A percentile compares a stretch with the other conserved stretches of the same genome.
phyloP scores from a whole-genome alignment of 2,113 vertebrate species.

The Dolichotis patagonum region DNA sequence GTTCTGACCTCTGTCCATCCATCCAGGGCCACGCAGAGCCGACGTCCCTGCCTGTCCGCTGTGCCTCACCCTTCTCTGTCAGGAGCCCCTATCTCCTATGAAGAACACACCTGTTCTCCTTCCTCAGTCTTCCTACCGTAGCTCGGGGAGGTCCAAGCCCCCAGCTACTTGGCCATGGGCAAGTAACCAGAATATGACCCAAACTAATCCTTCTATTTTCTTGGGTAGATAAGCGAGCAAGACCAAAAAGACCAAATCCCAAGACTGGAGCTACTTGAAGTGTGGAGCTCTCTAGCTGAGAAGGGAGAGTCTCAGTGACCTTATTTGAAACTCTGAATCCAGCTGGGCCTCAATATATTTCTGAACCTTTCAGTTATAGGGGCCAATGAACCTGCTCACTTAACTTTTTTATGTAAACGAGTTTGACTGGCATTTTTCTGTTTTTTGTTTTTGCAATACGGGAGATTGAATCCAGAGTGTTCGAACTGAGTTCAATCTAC shows the following conservation, averaged over 20 bases:
- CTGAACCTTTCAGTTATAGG: background rate
- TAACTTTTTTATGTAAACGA: background rate
- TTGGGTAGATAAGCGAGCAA: background rate
- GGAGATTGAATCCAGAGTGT: background rate
- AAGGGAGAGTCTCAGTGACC: no score
- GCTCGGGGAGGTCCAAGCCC: background rate
- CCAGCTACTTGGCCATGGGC: background rate
- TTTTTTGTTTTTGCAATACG: background rate
- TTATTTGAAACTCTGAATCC: background rate
- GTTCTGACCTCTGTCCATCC: background rate
- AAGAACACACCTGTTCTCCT: background rate
- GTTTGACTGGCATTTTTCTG: background rate
- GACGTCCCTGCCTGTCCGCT: background rate
- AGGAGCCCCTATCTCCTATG: background rate
- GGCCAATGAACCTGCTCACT: background rate
- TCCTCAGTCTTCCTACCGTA: background rate
- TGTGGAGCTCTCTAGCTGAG: background rate
- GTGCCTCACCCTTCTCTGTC: background rate
- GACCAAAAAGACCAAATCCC: background rate
- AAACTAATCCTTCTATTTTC: background rate
- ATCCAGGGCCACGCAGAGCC: rapidly evolving
- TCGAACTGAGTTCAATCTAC: background rate
- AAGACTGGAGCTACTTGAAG: background rate
- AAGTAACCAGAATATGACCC: background rate
- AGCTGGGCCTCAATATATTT: background rate